These are phyloP conservation scores for Eubasilissa splendida DNA, from an alignment of 2,888 invertebrate genomes.

Conservation along the genomic window DNA sequence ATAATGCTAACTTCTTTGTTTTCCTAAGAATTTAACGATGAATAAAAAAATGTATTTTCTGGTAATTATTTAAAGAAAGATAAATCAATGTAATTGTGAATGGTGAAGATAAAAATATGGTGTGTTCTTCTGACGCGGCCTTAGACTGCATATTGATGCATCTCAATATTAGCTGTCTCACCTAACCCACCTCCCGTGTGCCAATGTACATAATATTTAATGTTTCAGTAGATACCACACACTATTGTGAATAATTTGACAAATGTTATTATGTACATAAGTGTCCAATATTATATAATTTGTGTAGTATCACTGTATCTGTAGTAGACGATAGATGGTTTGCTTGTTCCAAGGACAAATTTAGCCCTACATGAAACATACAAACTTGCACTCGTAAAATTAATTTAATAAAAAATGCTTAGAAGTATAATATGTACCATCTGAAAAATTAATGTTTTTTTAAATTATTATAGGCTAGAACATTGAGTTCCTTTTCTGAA, in stretches of 20 bases:
- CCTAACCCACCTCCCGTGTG: slow-evolving; percentile 56
- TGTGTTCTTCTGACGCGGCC: slow-evolving; percentile 51
- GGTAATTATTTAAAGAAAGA: too few species aligned
- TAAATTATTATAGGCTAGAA: too few species aligned
- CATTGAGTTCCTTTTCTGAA: too few species aligned
- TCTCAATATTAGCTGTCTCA: slow-evolving; percentile 58
- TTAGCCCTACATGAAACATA: slow-evolving; percentile 12
- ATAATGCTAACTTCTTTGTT: too few species aligned
- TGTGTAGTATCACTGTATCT: slow-evolving; percentile 51
- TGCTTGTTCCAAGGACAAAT: slow-evolving; percentile 33
- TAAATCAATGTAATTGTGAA: too few species aligned
- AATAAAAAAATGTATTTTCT: too few species aligned
- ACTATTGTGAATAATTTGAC: slow-evolving; percentile 48
- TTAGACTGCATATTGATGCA: slow-evolving; percentile 57
- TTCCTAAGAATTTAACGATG: too few species aligned
- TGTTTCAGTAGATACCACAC: slow-evolving; percentile 51
- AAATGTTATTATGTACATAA: slow-evolving; percentile 40
- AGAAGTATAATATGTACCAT: neutral
- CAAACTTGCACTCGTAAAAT: slow-evolving; percentile 8
- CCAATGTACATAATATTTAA: slow-evolving; percentile 51
- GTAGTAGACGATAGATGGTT: slow-evolving; percentile 42
- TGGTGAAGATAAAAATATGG: slow-evolving; percentile 36
- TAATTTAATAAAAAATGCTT: slow-evolving; percentile 2
- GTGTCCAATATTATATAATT: slow-evolving; percentile 38
- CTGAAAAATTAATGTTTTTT: neutral